Evolutionary conservation across 2,113 vertebrate genomes (phyloP), one percentile per base, ranked within the genome.

Genomic region (Sturnus vulgaris): DNA sequence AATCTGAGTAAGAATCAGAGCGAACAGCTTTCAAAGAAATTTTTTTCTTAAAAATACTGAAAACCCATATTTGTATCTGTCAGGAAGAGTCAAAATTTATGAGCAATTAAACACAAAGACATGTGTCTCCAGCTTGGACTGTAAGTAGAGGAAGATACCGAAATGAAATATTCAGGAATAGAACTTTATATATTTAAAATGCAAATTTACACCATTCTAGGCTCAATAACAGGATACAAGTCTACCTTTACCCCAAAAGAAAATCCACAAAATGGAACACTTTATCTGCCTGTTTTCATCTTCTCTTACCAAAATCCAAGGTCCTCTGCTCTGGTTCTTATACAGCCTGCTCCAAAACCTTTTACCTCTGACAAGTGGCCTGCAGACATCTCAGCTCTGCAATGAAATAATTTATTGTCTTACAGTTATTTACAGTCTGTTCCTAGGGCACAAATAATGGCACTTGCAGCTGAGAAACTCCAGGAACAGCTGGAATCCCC

Each of bases 31-130:
- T 69, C 49, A 82, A 55, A 23, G 20, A 18, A 15, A 39, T 68
- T 73, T 40, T 3, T 47, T 4, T 16, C 15, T 50, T 52, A 52
- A 19, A 82, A 46, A 52, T n/a, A 40, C 23, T 63, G 31, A 71
- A 66, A 86, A 13, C 0, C 13, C 1, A 0, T 39, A 56, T 37
- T 78, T 73, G 3, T 37, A 12, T 68, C 11, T 35, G 10, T 57
- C n/a, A 33, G 21, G 8, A 86, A 46, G 1, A 37, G 7, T 2
- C 11, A 4, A 82, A 69, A 82, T 55, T 70, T 73, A 24, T 65
- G 8, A 78, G 8, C 11, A 56, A 37, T 42, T 82, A 25, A 63
- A 39, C 28, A 44, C 11, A 63, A 77, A 75, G 1, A 15, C n/a
- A 79, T 30, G 12, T n/a, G 9, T 71, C 42, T 87, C 33, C 20